A percentile compares a stretch with the other conserved stretches of the same genome.
Conservation (phyloP, 1,140 invertebrate genomes). For the Drosophila sturtevanti region DNA sequence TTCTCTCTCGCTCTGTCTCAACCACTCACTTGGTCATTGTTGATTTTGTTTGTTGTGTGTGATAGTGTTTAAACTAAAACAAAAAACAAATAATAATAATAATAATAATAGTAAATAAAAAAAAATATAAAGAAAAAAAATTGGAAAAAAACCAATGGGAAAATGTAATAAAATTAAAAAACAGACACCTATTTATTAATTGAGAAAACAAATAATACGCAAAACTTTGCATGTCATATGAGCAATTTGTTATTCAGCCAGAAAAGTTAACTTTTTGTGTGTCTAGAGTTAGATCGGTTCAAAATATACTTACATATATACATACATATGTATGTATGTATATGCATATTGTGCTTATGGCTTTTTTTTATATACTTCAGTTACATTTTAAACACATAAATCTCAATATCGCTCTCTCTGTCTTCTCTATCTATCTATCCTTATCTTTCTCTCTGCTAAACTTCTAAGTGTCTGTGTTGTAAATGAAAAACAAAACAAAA, state of each 20-base stretch:
- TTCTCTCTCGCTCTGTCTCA: constrained; percentile 37
- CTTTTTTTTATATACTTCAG: constrained; percentile 33
- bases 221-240: constrained; percentile 46
- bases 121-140: constrained; percentile 4
- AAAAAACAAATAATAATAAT: too few relatives aligned
- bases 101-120: background rate
- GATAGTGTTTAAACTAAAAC: constrained; percentile 49
- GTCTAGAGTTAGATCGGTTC: constrained; percentile 45
- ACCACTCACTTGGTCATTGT: constrained; percentile 52
- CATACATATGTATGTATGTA: background rate
- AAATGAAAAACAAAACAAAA: constrained; percentile 29
- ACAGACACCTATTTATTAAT: constrained; percentile 5
- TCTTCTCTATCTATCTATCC: background rate
- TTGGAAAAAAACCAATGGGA: background rate
- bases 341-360: background rate
- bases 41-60: constrained; percentile 77
- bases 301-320: background rate
- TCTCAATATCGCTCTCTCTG: constrained; percentile 23
- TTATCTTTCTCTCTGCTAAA: constrained; percentile 44
- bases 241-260: constrained; percentile 51
- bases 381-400: constrained; percentile 20
- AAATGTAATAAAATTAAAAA: background rate
- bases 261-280: constrained; percentile 49
- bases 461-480: constrained; percentile 53
- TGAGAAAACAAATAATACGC: constrained; percentile 5